A percentile compares a stretch with the other conserved stretches of the same genome.
Evolutionary conservation across 92 coral and sea anemone genomes (phyloP).

Genomic region (Micromussa lordhowensis): DNA sequence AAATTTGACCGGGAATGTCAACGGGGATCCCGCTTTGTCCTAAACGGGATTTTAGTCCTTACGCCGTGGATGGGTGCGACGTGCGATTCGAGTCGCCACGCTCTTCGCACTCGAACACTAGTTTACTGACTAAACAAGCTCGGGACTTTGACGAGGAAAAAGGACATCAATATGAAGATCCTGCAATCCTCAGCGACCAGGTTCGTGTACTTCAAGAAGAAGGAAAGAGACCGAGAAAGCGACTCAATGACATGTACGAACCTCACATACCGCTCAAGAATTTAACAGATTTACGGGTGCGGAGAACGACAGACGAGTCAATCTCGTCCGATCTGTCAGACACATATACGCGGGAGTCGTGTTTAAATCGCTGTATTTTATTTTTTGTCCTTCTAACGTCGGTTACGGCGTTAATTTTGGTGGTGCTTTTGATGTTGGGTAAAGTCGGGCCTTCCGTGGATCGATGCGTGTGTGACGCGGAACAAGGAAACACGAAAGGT

Average conservation of each 20-base stretch:
- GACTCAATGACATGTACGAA: slow-evolving; percentile 40
- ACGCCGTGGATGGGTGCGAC: slow-evolving; percentile 20
- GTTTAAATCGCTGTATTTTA: slow-evolving; percentile 46
- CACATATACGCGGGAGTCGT: slow-evolving; percentile 23
- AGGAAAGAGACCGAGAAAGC: slow-evolving; percentile 25
- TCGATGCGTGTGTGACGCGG: slow-evolving; percentile 29
- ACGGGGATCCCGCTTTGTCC: slow-evolving; percentile 13
- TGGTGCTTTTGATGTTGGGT: slow-evolving; percentile 62
- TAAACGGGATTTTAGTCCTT: slow-evolving; percentile 18
- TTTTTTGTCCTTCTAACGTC: slow-evolving; percentile 55
- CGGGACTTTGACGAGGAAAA: slow-evolving; percentile 20
- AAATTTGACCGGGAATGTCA: background rate
- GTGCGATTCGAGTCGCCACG: slow-evolving; percentile 44
- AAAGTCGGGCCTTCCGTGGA: slow-evolving; percentile 31
- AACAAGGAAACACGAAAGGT: slow-evolving; percentile 32
- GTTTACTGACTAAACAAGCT: slow-evolving; percentile 16
- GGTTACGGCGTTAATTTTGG: slow-evolving; percentile 50
- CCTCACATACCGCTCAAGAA: slow-evolving; percentile 41
- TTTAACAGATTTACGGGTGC: slow-evolving; percentile 19
- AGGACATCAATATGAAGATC: slow-evolving; percentile 51
- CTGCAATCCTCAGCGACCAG: slow-evolving; percentile 28
- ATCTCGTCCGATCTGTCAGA: slow-evolving; percentile 22
- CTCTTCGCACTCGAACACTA: slow-evolving; percentile 29
- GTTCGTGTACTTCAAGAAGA: slow-evolving; percentile 39
- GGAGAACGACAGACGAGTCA: slow-evolving; percentile 20